Evolutionary conservation across 2,888 invertebrate species (phyloP), one percentile per base, ranked within the genome.

Genomic region (Anthoptus insignis): DNA sequence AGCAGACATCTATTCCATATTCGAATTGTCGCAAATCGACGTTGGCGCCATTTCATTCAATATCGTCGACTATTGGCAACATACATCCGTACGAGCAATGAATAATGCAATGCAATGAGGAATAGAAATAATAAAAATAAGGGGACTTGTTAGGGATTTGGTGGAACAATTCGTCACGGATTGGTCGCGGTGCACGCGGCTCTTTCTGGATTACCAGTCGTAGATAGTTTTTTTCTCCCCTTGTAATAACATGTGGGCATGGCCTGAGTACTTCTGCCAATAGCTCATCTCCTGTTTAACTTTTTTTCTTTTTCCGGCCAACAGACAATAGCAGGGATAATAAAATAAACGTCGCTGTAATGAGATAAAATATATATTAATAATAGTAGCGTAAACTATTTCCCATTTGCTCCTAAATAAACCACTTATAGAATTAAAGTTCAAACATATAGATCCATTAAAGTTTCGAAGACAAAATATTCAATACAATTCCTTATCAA

Each of bases 111-210:
- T 70, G 69, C 72, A 54, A 56, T 61, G 64, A 71, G 74, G 72
- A 78, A 78, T 76, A 75, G 75, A 79, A 80, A 82, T 82, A 86
- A 88, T 87, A 86, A 87, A 68, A 84, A 83, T 81, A 81, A 79
- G 72, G 76, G 76, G 72, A 73, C 71, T 70, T 68, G 69, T 71
- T 65, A 76, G 74, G 79, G 81, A 78, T 79, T 77, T 76, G 75
- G 74, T 75, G 73, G 69, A 72, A 79, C 82, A 82, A 91, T 91
- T 88, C 90, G 91, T 89, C 88, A 82, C 84, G 85, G 83, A 83
- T 85, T 82, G 87, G 84, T 82, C 81, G 76, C 84, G 81, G 81
- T 71, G 70, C 76, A 77, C 76, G 76, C 69, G 70, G 70, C 72
- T 70, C 66, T 67, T 66, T 69, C 65, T 67, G 75, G 75, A 74